Percentiles rank a stretch among this genome's conserved stretches.
phyloP scores from a whole-genome alignment of 1,140 invertebrate species.

The Drosophila carrolli region DNA sequence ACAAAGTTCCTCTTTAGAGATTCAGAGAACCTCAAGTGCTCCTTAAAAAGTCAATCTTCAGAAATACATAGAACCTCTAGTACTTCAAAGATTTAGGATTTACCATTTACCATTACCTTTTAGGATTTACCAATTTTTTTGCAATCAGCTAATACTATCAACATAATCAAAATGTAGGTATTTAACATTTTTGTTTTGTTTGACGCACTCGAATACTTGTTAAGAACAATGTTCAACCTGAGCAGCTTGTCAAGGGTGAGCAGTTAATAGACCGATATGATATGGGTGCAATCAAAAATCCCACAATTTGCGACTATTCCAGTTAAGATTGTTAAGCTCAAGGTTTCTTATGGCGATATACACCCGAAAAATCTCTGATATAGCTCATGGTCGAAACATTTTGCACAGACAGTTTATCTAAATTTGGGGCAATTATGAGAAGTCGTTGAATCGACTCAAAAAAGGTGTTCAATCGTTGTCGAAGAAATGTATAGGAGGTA shows the following conservation, averaged over 20 bases:
- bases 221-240: slow-evolving; percentile 22
- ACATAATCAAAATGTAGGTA: neutral
- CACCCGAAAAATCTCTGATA: slow-evolving; percentile 1
- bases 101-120: slow-evolving; percentile 13
- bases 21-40: too few species aligned
- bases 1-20: too few species aligned
- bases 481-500: slow-evolving; percentile 13
- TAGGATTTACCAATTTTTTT: slow-evolving; percentile 18
- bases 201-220: slow-evolving; percentile 6
- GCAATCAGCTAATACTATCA: slow-evolving; percentile 25
- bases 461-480: slow-evolving; percentile 4
- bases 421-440: slow-evolving; percentile 31
- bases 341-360: slow-evolving; percentile 1
- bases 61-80: neutral
- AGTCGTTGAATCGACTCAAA: neutral
- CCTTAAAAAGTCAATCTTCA: neutral
- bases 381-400: slow-evolving; percentile 24
- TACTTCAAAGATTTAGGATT: neutral
- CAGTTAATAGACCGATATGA: slow-evolving; percentile 32
- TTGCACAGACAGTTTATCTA: slow-evolving; percentile 40
- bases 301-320: slow-evolving; percentile 14
- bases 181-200: slow-evolving; percentile 9
- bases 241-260: slow-evolving; percentile 22
- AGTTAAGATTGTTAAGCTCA: slow-evolving; percentile 30
- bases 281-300: slow-evolving; percentile 18